phyloP scores from a whole-genome alignment of 2,888 invertebrate genomes.

The Acheta domesticus region DNA sequence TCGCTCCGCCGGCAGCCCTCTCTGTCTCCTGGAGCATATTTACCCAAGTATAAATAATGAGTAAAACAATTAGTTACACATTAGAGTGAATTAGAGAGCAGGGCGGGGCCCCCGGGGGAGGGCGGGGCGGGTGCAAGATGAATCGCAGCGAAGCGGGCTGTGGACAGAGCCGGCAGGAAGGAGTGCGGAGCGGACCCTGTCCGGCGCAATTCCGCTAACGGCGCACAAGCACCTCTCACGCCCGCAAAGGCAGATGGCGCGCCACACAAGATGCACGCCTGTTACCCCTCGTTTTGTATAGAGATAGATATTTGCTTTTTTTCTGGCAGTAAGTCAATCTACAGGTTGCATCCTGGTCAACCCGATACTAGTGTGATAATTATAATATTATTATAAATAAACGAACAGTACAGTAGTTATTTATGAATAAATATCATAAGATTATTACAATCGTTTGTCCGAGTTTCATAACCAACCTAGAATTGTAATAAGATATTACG shows the following conservation, averaged over 20 bases:
- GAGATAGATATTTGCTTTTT: no score
- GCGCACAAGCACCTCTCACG: neutral
- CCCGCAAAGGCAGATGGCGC: neutral
- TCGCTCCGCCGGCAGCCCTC: neutral
- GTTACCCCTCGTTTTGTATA: no score
- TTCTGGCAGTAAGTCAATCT: no score
- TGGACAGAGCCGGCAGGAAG: neutral
- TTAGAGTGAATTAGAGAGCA: constrained; percentile 46
- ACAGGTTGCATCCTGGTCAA: no score
- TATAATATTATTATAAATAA: no score
- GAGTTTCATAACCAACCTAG: no score
- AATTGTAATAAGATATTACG: no score
- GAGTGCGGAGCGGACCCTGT: neutral
- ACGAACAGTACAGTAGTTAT: no score
- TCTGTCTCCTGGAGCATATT: constrained; percentile 29
- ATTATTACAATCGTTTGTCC: no score
- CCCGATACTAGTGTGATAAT: no score
- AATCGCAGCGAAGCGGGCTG: constrained; percentile 18
- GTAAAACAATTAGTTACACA: constrained; percentile 50
- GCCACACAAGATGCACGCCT: neutral
- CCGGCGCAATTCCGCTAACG: neutral
- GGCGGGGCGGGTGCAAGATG: neutral
- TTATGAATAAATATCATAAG: no score
- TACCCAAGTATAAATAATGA: constrained; percentile 47
- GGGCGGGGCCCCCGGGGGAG: neutral